A percentile compares a stretch with the other conserved stretches of the same genome.
These are phyloP conservation scores for Bombyx mandarina DNA, from an alignment of 1,140 invertebrate genomes.

Conservation along the genomic window DNA sequence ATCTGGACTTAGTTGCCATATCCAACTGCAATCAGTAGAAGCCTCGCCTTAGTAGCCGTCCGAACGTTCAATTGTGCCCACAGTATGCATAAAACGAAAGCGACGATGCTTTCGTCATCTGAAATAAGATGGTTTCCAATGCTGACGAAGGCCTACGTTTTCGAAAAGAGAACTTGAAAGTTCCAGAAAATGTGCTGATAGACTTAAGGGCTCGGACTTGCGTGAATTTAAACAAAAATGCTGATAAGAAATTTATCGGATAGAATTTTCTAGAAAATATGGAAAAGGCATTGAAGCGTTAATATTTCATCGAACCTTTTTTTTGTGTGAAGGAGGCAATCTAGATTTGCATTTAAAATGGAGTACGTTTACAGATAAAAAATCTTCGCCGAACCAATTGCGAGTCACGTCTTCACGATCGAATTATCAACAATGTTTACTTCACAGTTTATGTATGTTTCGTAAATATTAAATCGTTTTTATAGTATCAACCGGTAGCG, in stretches of 20 bases:
- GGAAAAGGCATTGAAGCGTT: constrained; percentile 1
- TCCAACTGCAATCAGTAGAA: constrained; percentile 71
- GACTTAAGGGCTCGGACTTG: constrained; percentile 35
- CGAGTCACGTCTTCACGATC: constrained; percentile 2
- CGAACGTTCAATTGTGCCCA: constrained; percentile 38
- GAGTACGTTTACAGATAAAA: constrained; percentile 12
- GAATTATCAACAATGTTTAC: too few species aligned
- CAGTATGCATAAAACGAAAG: constrained; percentile 56
- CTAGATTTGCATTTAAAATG: constrained; percentile 24
- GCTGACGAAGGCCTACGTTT: constrained; percentile 59
- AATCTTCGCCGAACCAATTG: constrained; percentile 13
- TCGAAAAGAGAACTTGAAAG: constrained; percentile 22
- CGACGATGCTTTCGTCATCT: constrained; percentile 59
- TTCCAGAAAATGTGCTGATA: constrained; percentile 25
- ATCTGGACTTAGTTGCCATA: constrained; percentile 68
- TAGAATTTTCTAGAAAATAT: background rate
- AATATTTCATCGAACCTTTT: constrained; percentile 13
- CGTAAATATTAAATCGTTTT: too few species aligned
- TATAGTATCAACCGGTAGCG: too few species aligned
- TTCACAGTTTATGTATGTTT: too few species aligned
- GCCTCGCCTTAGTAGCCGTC: constrained; percentile 60
- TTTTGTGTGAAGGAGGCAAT: constrained; percentile 14
- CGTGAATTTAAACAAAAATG: constrained; percentile 16
- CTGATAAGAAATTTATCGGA: background rate
- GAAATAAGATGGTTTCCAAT: constrained; percentile 67